Conservation (phyloP, 1,140 invertebrate genomes). For the Eufriesea mexicana region DNA sequence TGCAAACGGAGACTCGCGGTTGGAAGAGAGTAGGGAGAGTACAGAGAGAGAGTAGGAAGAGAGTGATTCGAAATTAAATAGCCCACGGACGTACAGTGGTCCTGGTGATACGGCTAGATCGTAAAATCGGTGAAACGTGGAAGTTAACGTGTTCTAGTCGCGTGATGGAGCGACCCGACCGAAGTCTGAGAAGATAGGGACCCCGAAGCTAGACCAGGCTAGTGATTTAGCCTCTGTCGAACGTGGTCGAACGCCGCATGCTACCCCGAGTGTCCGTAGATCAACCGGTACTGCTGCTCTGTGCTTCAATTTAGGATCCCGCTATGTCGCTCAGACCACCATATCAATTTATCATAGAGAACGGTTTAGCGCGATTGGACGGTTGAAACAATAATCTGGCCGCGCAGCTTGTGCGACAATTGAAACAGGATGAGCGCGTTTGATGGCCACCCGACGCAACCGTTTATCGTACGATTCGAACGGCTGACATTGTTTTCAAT, state of each 20-base stretch:
- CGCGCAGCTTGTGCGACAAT: not conserved
- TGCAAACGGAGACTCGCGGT: not conserved
- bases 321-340: not conserved
- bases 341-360: not conserved
- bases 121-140: no score
- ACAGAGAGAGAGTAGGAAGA: no score
- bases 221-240: no score
- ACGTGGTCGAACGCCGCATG: no score
- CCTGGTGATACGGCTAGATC: no score
- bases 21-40: not conserved
- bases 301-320: not conserved
- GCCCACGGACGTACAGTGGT: not conserved
- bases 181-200: no score
- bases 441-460: not conserved
- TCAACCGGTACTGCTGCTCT: not conserved
- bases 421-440: not conserved
- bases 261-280: no score
- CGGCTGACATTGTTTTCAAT: not conserved
- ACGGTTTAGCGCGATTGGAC: not conserved
- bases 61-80: not conserved
- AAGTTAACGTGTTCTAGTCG: no score
- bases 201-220: no score
- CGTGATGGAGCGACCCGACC: no score
- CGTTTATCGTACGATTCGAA: not conserved
- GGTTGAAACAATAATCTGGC: constrained; percentile 7